A percentile compares a stretch with the other conserved stretches of the same genome.
These are phyloP conservation scores for Paelopatides confundens DNA, from an alignment of 53 echinoderm and acorn worm genomes.

Conservation along the genomic window DNA sequence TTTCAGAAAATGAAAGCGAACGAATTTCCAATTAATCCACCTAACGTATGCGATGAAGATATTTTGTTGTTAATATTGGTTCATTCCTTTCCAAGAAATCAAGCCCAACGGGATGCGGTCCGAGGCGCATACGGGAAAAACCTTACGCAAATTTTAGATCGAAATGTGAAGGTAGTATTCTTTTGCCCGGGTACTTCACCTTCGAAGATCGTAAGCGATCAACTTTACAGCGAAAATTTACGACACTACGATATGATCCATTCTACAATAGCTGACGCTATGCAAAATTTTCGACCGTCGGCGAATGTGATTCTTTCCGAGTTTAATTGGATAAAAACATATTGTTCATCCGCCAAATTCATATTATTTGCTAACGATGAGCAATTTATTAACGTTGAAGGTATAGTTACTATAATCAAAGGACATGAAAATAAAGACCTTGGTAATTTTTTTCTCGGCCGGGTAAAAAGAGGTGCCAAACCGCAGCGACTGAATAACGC, in stretches of 20 bases:
- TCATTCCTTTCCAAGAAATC: constrained; percentile 67
- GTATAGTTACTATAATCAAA: constrained; percentile 63
- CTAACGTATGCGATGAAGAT: constrained; percentile 48
- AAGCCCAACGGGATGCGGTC: constrained; percentile 69
- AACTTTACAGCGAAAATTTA: constrained; percentile 44
- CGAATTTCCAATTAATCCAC: constrained; percentile 66
- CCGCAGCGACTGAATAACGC: constrained; percentile 58
- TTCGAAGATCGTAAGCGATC: constrained; percentile 37
- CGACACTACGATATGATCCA: constrained; percentile 69
- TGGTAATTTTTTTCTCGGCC: constrained; percentile 64
- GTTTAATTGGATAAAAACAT: constrained; percentile 78
- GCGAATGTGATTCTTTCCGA: constrained; percentile 69
- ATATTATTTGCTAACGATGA: constrained; percentile 79
- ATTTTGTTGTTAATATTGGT: constrained; percentile 73
- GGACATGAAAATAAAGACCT: constrained; percentile 34
- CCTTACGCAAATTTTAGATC: constrained; percentile 33
- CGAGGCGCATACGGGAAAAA: constrained; percentile 69
- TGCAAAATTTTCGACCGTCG: constrained; percentile 55
- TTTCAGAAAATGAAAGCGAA: constrained; percentile 16
- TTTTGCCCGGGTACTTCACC: constrained; percentile 65
- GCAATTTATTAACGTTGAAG: constrained; percentile 73
- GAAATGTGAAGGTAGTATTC: constrained; percentile 62
- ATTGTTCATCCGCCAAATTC: constrained; percentile 73
- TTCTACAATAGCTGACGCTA: constrained; percentile 64
- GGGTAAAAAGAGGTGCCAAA: constrained; percentile 74